Base-by-base conservation (phyloP, 2,888 invertebrate genomes). In the Noctuana brunneofusca region DNA sequence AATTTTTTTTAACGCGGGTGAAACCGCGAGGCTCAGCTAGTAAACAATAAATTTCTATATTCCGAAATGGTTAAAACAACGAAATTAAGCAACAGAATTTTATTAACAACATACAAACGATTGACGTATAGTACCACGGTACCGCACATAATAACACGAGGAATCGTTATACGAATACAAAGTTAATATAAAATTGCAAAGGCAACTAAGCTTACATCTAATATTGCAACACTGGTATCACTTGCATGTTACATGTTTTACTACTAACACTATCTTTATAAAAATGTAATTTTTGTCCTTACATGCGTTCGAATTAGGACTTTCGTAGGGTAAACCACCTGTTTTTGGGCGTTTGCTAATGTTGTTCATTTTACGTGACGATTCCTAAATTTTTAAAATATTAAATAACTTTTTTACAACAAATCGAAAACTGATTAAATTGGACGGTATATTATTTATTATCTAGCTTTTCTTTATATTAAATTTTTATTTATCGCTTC, bases 201-300 rank as follows among this genome's bases (percentile, higher is more conserved):
- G 78, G 77, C 78, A 77, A 73, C 69, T 71, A 75, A 81, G 78
- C 83, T 86, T 90, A 87, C 69, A 71, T 72, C 88, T 90, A 91
- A 81, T 91, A 91, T 91, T 91, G 91, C 91, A 90, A 89, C 89
- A 83, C 78, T 78, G 77, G 74, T 89, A 90, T 91, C 91, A 91
- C 91, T 86, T 85, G 87, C 85, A 84, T 78, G 76, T 73, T 74
- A 71, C 75, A 80, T 66, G 68, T 73, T 75, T 73, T 66, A 59
- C 9, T 43, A 18, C 58, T 65, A 64, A 71, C 65, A 69, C 66
- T 69, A 66, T 58, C 43, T 50, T 50, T 63, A 60, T 64, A 64
- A 63, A 63, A 30, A 43, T 9, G n/a, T 27, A 56, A 24, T 27
- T 18, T 43, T 30, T 27, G 43, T 46, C 56, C 56, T 38, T 22